A percentile compares a stretch with the other conserved stretches of the same genome.
Evolutionary conservation across 2,797 vertebrate genomes (phyloP).

Genomic region (Pseudotriccus pelzelni): DNA sequence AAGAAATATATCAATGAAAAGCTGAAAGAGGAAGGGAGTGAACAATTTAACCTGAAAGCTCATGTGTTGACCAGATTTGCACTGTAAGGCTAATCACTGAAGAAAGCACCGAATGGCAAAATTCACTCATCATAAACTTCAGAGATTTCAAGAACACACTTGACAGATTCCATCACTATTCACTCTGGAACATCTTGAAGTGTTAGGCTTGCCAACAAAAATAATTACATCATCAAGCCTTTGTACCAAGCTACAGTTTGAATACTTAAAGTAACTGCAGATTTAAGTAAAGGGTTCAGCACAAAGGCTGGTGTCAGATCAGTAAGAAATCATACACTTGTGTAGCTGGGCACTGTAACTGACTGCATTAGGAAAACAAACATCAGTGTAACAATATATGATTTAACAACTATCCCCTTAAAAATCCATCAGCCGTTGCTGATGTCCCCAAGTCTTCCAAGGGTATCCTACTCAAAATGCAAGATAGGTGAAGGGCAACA

Average conservation of each 20-base stretch:
- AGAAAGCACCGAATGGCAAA: slow-evolving; percentile 36
- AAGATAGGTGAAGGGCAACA: not conserved
- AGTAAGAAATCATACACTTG: not conserved
- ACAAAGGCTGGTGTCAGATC: slow-evolving; percentile 15
- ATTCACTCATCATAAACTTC: slow-evolving; percentile 64
- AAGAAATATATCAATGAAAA: not conserved
- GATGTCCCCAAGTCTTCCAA: not conserved
- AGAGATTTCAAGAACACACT: slow-evolving; percentile 52
- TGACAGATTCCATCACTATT: slow-evolving; percentile 55
- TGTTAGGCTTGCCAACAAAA: slow-evolving; percentile 42
- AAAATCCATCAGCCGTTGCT: not conserved
- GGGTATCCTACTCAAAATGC: rapidly evolving
- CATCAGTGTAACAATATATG: not conserved
- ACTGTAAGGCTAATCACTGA: slow-evolving; percentile 22
- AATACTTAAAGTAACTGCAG: slow-evolving; percentile 7
- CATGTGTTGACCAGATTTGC: slow-evolving; percentile 62
- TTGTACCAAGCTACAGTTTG: slow-evolving; percentile 47
- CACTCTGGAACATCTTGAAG: slow-evolving; percentile 62
- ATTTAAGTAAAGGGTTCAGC: not conserved
- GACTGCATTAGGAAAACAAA: not conserved
- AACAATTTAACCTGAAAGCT: slow-evolving; percentile 25
- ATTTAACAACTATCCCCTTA: not conserved
- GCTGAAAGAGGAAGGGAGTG: not conserved
- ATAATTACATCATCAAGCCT: slow-evolving; percentile 55
- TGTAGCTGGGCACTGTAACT: not conserved